Evolutionary conservation across 1,140 invertebrate genomes (phyloP), one percentile per base, ranked within the genome.

Genomic region (Cydia pomonella): DNA sequence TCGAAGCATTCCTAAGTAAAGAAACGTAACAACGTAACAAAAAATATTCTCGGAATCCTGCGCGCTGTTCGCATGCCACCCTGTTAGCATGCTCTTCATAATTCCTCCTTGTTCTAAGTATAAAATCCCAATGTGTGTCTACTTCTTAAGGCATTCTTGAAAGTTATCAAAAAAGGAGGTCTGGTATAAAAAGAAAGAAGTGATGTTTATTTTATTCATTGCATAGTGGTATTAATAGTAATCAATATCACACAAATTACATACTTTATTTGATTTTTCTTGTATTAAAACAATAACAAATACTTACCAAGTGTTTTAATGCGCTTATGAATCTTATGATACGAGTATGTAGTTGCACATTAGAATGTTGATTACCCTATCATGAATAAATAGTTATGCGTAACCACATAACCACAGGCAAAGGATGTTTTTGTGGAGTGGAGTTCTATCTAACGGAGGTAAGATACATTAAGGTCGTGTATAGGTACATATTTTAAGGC

Each of bases 91-190:
- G 29, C 64, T 18, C 64, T 21, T 69, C 27, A 69, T 69, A 69
- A 69, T 69, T 69, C 18, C 27, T 69, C 29, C 64, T 69, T 69
- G 64, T 69, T 69, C 64, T 69, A 69, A 33, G 29, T 29, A 69
- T 69, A 69, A 69, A 69, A 50, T 18, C 47, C n/a, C 47, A 50
- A 69, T 69, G 64, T 69, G 64, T 69, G 27, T 38, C 64, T 10
- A 69, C 64, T 69, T 64, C 29, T 69, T 18, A 23, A 69, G 64
- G 64, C 27, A 59, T 59, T 59, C 53, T 59, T 59, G 53, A 59
- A 59, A 59, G 21, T 23, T 59, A 59, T 59, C 7, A 23, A 59
- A 50, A 50, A 50, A 50, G 10, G 2, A 23, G 53, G 50, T 18
- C 50, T 9, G 21, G 21, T 59, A 2, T 50, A 23, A 59, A 59